Base-by-base conservation (phyloP, 2,888 invertebrate genomes). In the Agonopterix arenella region DNA sequence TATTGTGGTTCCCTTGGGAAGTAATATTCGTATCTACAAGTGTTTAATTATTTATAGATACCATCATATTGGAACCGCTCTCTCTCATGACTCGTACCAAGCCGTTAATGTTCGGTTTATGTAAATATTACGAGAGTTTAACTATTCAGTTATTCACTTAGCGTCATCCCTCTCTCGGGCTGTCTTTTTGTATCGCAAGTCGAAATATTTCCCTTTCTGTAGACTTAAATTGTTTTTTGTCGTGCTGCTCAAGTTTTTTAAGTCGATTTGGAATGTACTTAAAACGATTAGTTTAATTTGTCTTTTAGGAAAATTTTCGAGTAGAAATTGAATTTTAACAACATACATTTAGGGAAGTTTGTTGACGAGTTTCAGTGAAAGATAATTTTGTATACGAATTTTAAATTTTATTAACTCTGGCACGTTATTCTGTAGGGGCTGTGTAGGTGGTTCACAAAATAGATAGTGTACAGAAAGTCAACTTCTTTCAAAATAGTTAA, bases 71-170 rank as follows among this genome's bases (percentile, higher is more conserved):
- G n/a, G 9, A 40, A 8, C 59, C 73, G 75, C 75, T 61, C 13
- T 42, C 57, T 57, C 65, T 59, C 64, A 40, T 70, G 52, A 69
- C 66, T 76, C 72, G 58, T 48, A 57, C 73, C 80, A 70, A 54
- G 50, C 61, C 66, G 71, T 74, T 85, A 86, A 88, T 86, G 86
- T 80, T 75, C 80, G 70, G 74, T 86, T 85, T 85, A 88, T 86
- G 88, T 79, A 76, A 88, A 88, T 86, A 80, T 82, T 79, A 84
- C 74, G 86, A 84, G 84, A 82, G 78, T 85, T 85, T 86, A 85
- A 88, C 84, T 84, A 85, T 86, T 85, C 84, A 82, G 85, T 86
- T 85, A 85, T 84, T 84, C 84, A 84, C 82, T 84, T 84, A 84
- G 73, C 80, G 78, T 79, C 76, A 79, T 79, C 64, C 28, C 28